Evolutionary conservation across 2,113 vertebrate species (phyloP).

Genomic region (Zeus faber): DNA sequence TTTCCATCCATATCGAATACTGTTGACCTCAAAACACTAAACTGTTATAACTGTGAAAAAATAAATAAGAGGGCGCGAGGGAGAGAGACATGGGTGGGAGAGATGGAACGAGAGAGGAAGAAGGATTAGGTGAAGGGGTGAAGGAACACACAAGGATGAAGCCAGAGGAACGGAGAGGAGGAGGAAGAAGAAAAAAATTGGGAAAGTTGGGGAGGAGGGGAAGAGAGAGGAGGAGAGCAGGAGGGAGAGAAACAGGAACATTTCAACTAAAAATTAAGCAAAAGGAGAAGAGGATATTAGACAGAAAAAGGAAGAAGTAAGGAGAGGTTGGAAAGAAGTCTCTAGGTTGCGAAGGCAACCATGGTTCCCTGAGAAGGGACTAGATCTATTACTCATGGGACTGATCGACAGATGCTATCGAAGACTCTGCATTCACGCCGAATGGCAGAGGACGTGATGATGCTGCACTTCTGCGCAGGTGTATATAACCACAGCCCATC

Average conservation of each 20-base stretch:
- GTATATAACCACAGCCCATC: no score
- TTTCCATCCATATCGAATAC: not conserved
- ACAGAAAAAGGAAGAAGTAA: not conserved
- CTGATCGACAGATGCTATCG: no score
- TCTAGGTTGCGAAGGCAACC: no score
- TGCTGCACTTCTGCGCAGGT: no score
- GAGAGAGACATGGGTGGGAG: not conserved
- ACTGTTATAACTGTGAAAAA: not conserved
- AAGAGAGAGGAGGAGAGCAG: not conserved
- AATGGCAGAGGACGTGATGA: no score
- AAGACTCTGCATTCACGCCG: no score
- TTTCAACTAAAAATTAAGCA: no score
- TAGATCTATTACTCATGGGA: no score
- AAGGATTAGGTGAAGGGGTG: not conserved
- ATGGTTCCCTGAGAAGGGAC: no score
- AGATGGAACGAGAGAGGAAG: not conserved
- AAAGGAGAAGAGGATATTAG: slow-evolving; percentile 12
- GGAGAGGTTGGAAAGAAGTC: no score
- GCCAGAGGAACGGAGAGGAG: not conserved
- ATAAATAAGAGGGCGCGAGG: not conserved
- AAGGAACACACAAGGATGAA: no score
- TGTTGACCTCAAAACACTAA: slow-evolving; percentile 7
- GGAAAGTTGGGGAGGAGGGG: slow-evolving; percentile 4
- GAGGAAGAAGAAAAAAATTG: no score
- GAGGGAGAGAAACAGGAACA: not conserved